Conservation (phyloP, 2,797 vertebrate genomes). For the Carcharodon carcharias region DNA sequence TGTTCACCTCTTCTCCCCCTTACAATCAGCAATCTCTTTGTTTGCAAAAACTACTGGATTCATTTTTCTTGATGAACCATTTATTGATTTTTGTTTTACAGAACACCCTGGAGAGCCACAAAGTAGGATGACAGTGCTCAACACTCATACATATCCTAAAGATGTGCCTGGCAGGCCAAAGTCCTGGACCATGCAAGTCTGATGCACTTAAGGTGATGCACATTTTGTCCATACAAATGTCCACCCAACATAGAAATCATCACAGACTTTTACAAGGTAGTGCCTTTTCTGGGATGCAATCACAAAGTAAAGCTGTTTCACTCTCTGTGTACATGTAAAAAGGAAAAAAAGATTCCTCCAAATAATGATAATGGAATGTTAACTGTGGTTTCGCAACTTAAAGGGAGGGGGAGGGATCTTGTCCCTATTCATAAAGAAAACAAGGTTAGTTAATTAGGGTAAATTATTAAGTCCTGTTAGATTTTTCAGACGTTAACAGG, state of each 20-base stretch:
- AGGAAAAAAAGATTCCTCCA: background rate
- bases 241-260: background rate
- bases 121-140: background rate
- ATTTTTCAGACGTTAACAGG: background rate
- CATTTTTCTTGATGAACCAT: slow-evolving; percentile 22
- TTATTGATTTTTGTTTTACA: slow-evolving; percentile 27
- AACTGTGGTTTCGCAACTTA: background rate
- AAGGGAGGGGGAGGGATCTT: background rate
- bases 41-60: background rate
- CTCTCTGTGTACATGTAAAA: background rate
- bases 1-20: background rate
- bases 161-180: background rate
- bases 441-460: background rate
- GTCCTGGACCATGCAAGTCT: background rate
- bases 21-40: background rate
- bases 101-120: background rate
- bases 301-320: background rate
- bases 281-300: background rate
- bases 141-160: background rate
- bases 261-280: background rate
- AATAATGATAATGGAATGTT: background rate
- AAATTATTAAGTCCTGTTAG: background rate
- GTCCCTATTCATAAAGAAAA: background rate
- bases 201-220: background rate
- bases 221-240: background rate